Evolutionary conservation across 2,113 vertebrate genomes (phyloP), one percentile per base, ranked within the genome.

Genomic region (Caretta caretta): DNA sequence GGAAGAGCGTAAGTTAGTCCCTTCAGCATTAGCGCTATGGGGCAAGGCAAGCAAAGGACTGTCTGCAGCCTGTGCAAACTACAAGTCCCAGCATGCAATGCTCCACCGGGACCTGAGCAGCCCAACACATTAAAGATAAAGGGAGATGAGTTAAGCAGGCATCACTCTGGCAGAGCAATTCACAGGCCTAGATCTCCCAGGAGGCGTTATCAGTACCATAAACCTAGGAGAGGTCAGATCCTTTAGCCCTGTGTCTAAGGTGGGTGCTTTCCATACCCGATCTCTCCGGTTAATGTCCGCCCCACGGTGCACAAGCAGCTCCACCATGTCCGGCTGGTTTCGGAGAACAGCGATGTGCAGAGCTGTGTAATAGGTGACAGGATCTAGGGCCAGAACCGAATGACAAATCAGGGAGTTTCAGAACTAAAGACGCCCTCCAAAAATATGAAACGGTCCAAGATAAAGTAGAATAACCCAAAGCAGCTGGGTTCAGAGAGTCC

Each of bases 311-410:
- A 98, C 98, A 95, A 99, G 96, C 56, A 99, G 97, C 95, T 98
- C 98, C 96, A 99, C 98, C 98, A 99, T 98, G 83, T 98, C 98
- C 0, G 98, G 98, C 97, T 98, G 98, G 98, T 99, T 99, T 46
- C 98, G 98, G 80, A 99, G 97, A 94, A 99, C 99, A 0, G 99
- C 99, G 0, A 99, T 98, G 91, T 99, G 99, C 79, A 99, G 97
- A 1, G 99, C 98, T 0, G 99, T 99, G 98, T 99, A 99, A 97
- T 99, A 99, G 0, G 99, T 99, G 80, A 99, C 99, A 0, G 99
- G 99, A 93, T 99, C 99, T 99, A 97, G 27, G 75, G 48, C n/a
- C 5, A 49, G 22, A 80, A 13, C 53, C 53, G 50, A 57, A 14
- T 14, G 42, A 53, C 16, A 22, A 2, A 50, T 79, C 88, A 93